These are phyloP conservation scores for Chrysochloris asiatica DNA, from an alignment of 2,113 vertebrate genomes.

Conservation along the genomic window DNA sequence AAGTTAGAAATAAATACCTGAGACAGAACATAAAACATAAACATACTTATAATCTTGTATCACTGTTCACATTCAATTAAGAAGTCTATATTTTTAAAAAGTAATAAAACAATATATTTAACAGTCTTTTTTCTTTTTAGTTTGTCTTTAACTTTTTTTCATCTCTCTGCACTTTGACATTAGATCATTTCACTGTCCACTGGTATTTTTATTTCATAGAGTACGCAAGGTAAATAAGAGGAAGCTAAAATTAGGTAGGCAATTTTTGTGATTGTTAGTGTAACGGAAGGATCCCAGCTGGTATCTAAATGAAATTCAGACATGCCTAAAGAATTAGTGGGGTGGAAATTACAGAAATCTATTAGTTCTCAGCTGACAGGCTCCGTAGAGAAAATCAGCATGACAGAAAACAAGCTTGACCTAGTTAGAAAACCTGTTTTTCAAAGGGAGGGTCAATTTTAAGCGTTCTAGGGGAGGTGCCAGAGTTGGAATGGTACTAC, in stretches of 20 bases:
- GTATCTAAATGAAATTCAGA: neutral
- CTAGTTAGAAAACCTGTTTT: neutral
- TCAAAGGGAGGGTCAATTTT: neutral
- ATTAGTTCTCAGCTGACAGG: neutral
- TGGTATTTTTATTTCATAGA: neutral
- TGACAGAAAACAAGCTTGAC: neutral
- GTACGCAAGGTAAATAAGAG: neutral
- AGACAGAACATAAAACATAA: neutral
- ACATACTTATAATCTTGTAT: neutral
- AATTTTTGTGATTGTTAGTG: neutral
- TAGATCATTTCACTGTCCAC: neutral
- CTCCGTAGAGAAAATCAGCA: neutral
- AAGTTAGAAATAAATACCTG: conserved; percentile 4
- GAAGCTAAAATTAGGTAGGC: neutral
- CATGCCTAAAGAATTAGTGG: neutral
- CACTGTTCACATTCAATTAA: conserved; percentile 2
- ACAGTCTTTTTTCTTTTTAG: neutral
- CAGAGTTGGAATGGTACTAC: neutral
- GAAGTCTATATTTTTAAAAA: neutral
- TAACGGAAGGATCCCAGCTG: neutral
- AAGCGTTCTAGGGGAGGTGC: neutral
- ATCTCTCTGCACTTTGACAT: neutral
- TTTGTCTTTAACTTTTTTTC: neutral
- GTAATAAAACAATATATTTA: neutral
- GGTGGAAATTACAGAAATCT: neutral